phyloP scores from a whole-genome alignment of 2,113 vertebrate species.

The Aramus guarauna region DNA sequence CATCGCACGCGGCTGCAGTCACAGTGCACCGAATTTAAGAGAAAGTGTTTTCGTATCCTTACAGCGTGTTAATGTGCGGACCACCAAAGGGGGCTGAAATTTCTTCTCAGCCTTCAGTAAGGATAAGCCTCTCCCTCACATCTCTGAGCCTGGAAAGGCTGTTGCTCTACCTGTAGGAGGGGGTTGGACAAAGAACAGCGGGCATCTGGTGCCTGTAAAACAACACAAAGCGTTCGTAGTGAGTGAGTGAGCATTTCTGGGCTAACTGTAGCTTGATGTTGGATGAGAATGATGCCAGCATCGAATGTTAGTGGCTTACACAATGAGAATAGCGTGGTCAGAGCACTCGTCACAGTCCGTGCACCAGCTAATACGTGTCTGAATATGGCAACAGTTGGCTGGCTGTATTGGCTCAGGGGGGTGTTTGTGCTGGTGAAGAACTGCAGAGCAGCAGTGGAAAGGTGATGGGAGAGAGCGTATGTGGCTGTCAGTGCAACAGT shows the following conservation, averaged over 20 bases:
- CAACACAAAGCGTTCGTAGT: not conserved
- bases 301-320: not conserved
- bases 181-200: not conserved
- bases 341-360: not conserved
- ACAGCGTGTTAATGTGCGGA: not conserved
- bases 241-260: not conserved
- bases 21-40: not conserved
- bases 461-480: not conserved
- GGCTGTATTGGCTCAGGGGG: not conserved
- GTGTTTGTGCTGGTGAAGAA: not conserved
- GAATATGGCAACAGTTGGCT: not conserved
- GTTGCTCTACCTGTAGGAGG: not conserved
- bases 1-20: not conserved
- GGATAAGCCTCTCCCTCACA: not conserved
- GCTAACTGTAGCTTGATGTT: not conserved
- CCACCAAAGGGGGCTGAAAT: not conserved
- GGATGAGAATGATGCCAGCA: not conserved
- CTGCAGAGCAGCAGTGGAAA: not conserved
- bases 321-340: not conserved
- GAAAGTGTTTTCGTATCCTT: not conserved
- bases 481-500: not conserved
- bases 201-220: not conserved
- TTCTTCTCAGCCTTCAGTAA: not conserved
- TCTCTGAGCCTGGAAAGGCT: not conserved
- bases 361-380: not conserved